Evolutionary conservation across 1,140 invertebrate genomes (phyloP).

Genomic region (Trachymyrmex septentrionalis): DNA sequence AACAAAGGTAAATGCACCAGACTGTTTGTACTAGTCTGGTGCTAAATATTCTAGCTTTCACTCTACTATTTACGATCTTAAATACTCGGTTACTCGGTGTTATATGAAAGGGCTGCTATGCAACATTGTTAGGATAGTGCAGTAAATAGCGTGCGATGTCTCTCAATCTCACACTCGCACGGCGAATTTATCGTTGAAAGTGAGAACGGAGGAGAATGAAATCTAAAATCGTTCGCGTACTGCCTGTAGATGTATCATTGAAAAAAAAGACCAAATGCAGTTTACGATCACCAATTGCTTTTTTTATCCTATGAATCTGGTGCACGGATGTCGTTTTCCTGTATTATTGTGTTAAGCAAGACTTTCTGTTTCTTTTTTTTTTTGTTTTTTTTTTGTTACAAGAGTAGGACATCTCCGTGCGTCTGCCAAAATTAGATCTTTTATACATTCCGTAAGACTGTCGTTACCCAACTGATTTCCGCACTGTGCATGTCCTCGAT

Average conservation of each 20-base stretch:
- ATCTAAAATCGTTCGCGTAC: conserved; percentile 5
- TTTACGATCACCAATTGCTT: conserved; percentile 79
- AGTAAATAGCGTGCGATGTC: conserved; percentile 28
- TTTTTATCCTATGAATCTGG: conserved; percentile 57
- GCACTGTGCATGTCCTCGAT: conserved; percentile 1
- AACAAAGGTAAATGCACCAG: conserved; percentile 95
- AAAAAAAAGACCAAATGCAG: conserved; percentile 5
- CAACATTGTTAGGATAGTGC: conserved; percentile 72
- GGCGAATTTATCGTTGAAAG: not conserved
- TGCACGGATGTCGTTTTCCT: not conserved
- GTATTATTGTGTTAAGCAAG: not conserved
- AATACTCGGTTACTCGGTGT: conserved; percentile 85
- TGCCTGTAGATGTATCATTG: conserved; percentile 19
- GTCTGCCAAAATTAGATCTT: conserved; percentile 12
- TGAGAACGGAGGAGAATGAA: conserved; percentile 13
- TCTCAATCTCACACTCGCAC: conserved; percentile 50
- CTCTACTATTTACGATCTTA: conserved; percentile 88
- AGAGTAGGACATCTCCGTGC: not conserved
- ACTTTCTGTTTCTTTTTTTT: not conserved
- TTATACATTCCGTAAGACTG: not conserved
- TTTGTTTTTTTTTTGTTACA: not conserved
- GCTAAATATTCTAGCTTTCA: conserved; percentile 89
- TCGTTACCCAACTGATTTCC: not conserved
- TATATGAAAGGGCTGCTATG: conserved; percentile 86
- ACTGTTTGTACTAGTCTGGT: conserved; percentile 88